These are phyloP conservation scores for Seriola dumerili DNA, from an alignment of 2,113 vertebrate genomes.

Conservation along the genomic window DNA sequence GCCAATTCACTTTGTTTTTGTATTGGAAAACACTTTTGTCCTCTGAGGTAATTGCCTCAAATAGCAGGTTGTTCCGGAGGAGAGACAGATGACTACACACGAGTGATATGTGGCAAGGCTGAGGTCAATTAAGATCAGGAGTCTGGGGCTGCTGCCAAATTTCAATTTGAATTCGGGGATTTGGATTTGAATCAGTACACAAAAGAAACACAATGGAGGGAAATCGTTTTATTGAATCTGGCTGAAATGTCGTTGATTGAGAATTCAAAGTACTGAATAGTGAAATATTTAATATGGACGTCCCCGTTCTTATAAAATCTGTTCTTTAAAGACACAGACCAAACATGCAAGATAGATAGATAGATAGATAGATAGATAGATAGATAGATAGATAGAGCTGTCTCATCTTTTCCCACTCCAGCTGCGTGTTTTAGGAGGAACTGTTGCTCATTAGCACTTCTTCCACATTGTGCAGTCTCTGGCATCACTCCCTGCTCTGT, in stretches of 20 bases:
- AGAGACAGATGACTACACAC: slow-evolving; percentile 52
- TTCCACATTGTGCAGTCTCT: slow-evolving; percentile 68
- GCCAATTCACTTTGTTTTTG: slow-evolving; percentile 66
- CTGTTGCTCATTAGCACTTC: slow-evolving; percentile 82
- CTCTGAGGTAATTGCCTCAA: slow-evolving; percentile 66
- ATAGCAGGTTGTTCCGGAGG: slow-evolving; percentile 55
- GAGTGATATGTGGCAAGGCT: slow-evolving; percentile 40
- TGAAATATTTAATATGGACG: too few species aligned
- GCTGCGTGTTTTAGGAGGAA: slow-evolving; percentile 76
- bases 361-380: not conserved
- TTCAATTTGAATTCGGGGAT: slow-evolving; percentile 20
- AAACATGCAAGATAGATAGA: too few species aligned
- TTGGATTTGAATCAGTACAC: slow-evolving; percentile 17
- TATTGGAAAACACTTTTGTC: slow-evolving; percentile 65
- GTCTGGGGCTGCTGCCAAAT: slow-evolving; percentile 13
- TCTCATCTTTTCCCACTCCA: slow-evolving; percentile 62
- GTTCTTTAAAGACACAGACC: too few species aligned
- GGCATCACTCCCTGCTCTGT: slow-evolving; percentile 77
- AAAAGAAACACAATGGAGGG: too few species aligned
- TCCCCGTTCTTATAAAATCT: too few species aligned
- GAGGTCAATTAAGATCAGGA: slow-evolving; percentile 60
- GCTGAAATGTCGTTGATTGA: not conserved
- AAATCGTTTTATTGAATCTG: not conserved
- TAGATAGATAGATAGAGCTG: not conserved
- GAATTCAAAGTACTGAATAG: not conserved